Percentiles rank a stretch among this genome's conserved stretches.
Conservation (phyloP, 2,113 vertebrate genomes). For the Climacteris rufus region DNA sequence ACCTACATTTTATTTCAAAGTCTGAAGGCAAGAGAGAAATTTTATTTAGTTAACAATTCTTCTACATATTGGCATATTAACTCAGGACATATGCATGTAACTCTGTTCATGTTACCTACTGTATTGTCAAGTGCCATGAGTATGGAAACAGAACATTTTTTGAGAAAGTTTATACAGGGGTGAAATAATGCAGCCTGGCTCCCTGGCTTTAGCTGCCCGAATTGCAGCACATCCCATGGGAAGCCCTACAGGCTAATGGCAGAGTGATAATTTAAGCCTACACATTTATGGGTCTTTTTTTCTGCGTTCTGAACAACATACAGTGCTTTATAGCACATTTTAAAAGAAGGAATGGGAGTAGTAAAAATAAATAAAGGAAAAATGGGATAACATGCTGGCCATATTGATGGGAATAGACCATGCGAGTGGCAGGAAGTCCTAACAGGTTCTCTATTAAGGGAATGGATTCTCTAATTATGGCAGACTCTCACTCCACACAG, state of each 20-base stretch:
- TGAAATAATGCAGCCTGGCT: neutral
- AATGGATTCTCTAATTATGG: neutral
- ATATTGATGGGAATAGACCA: neutral
- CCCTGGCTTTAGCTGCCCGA: neutral
- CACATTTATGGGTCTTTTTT: neutral
- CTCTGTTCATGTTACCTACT: neutral
- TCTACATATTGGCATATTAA: neutral
- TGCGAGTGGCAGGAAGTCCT: neutral
- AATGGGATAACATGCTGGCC: neutral
- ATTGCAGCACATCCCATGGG: neutral
- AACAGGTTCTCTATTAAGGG: neutral
- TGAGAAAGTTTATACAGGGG: neutral
- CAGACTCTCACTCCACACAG: neutral
- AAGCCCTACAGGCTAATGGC: neutral
- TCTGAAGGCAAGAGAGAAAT: neutral
- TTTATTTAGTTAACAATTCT: neutral
- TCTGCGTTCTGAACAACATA: neutral
- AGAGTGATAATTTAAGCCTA: neutral
- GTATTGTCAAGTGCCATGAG: accelerated
- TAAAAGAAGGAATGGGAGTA: neutral
- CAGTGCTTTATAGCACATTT: neutral
- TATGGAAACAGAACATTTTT: neutral
- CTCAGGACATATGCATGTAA: accelerated
- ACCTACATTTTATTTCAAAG: neutral
- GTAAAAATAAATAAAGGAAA: neutral